These are phyloP conservation scores for Sminthurides aquaticus DNA, from an alignment of 2,888 invertebrate species.

Conservation along the genomic window DNA sequence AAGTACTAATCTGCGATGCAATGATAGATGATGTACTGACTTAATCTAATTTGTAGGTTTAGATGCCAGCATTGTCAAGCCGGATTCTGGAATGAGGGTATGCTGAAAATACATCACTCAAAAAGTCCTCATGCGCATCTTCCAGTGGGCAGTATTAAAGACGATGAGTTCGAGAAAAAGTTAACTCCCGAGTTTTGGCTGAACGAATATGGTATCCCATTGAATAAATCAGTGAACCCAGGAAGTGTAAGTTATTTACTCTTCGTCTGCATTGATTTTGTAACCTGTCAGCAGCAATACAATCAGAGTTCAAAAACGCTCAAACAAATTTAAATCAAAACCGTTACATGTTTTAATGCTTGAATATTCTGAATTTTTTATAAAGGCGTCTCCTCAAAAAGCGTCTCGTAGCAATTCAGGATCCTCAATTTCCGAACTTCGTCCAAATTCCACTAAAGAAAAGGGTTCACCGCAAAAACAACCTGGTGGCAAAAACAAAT, in stretches of 20 bases:
- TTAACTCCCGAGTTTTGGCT: conserved; percentile 33
- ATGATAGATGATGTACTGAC: background rate
- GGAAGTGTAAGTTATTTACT: conserved; percentile 19
- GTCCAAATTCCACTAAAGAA: too few relatives aligned
- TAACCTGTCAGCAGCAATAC: too few relatives aligned
- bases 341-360: background rate
- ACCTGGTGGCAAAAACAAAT: too few relatives aligned
- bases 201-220: conserved; percentile 30
- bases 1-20: background rate
- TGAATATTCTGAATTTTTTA: background rate
- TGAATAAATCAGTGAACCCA: conserved; percentile 14
- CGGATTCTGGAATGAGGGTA: conserved; percentile 31
- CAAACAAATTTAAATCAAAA: too few relatives aligned
- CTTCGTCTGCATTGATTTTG: too few relatives aligned
- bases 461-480: too few relatives aligned
- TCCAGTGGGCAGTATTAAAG: conserved; percentile 9
- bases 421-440: background rate
- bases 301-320: too few relatives aligned
- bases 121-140: conserved; percentile 22
- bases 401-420: background rate
- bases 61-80: conserved; percentile 25
- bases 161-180: conserved; percentile 25
- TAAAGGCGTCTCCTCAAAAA: background rate
- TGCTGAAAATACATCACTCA: conserved; percentile 23
- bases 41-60: conserved; percentile 19